phyloP scores from a whole-genome alignment of 1,140 invertebrate genomes.

The Radopholus similis region DNA sequence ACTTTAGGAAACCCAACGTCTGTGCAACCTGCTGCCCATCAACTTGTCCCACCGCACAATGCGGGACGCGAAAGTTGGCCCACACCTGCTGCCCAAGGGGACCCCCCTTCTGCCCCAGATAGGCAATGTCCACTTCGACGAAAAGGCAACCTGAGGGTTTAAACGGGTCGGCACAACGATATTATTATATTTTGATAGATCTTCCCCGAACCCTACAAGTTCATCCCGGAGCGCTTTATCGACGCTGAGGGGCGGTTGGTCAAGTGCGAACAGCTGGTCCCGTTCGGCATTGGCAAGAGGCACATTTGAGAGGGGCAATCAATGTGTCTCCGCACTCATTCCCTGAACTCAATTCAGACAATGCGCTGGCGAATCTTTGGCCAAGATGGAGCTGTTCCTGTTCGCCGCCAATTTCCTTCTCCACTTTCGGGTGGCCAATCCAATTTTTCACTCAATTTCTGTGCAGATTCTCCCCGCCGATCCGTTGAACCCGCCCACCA shows the following conservation, averaged over 20 bases:
- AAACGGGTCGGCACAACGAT: not conserved
- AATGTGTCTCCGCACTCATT: not conserved
- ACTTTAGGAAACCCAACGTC: slow-evolving; percentile 13
- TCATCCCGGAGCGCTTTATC: slow-evolving; percentile 1
- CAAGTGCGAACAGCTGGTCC: slow-evolving; percentile 5
- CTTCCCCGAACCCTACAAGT: slow-evolving; percentile 5
- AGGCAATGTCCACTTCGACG: slow-evolving; percentile 14
- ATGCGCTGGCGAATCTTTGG: not conserved
- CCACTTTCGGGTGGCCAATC: too few species aligned
- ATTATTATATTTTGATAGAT: not conserved
- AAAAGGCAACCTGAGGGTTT: slow-evolving; percentile 8
- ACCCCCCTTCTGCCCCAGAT: slow-evolving; percentile 25
- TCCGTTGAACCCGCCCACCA: slow-evolving; percentile 2
- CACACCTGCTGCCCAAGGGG: not conserved
- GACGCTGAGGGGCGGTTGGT: not conserved
- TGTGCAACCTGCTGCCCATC: slow-evolving; percentile 15
- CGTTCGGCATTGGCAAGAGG: slow-evolving; percentile 8
- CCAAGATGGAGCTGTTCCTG: slow-evolving; percentile 5
- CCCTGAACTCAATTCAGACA: not conserved
- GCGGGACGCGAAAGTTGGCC: not conserved
- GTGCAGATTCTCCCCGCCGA: not conserved
- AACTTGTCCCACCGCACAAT: slow-evolving; percentile 4
- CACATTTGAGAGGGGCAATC: not conserved
- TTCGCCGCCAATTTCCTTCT: slow-evolving; percentile 7
- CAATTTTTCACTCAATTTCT: not conserved